Conservation (phyloP, 2,797 vertebrate genomes). For the Crocidura indochinensis region DNA sequence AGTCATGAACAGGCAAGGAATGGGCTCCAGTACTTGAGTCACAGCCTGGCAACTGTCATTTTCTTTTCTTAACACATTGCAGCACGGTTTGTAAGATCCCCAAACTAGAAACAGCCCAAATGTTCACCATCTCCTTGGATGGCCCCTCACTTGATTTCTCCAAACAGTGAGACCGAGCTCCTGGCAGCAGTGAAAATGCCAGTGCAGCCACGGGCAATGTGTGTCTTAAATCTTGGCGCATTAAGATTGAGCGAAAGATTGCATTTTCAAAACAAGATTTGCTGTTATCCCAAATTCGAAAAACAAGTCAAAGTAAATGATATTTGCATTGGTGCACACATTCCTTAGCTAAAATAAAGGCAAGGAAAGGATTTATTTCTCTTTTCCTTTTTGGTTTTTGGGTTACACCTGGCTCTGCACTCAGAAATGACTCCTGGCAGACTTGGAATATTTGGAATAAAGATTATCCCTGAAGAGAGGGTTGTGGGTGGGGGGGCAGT, state of each 20-base stretch:
- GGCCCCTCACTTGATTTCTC: no score
- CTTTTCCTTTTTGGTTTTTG: no score
- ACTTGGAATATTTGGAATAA: neutral
- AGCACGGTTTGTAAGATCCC: neutral
- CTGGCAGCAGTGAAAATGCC: neutral
- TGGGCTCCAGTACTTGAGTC: neutral
- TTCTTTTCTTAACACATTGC: neutral
- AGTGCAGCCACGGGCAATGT: neutral
- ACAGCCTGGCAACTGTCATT: no score
- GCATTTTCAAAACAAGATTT: neutral
- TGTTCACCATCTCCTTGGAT: neutral
- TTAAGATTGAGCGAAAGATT: neutral
- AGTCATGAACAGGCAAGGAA: no score
- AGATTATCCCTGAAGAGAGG: neutral
- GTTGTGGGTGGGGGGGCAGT: neutral
- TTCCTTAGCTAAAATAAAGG: neutral
- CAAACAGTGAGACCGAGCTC: no score
- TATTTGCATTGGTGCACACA: neutral
- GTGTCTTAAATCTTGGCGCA: neutral
- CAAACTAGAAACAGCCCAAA: neutral
- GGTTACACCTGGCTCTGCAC: no score
- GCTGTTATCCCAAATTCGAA: slow-evolving; percentile 3
- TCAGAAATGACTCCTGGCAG: no score
- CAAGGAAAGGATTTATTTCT: neutral
- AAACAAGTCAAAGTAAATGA: neutral